phyloP scores from a whole-genome alignment of 64 coral and sea anemone genomes.

The Actinia equina region DNA sequence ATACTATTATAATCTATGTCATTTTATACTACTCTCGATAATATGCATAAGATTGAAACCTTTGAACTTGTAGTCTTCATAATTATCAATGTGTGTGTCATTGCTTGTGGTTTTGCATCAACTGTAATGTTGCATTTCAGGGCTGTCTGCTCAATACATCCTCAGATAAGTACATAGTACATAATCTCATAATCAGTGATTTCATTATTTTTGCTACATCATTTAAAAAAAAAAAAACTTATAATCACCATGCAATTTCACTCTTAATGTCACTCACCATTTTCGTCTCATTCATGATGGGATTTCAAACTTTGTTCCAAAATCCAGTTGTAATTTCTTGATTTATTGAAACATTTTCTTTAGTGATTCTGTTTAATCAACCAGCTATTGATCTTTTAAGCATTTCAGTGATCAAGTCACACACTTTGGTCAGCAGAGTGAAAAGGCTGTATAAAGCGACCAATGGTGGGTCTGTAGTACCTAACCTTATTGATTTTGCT shows the following conservation, averaged over 20 bases:
- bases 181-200: background rate
- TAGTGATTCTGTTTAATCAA: background rate
- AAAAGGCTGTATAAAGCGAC: background rate
- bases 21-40: too few species aligned
- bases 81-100: too few species aligned
- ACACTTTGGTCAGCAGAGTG: background rate
- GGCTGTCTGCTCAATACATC: background rate
- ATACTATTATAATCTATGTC: too few species aligned
- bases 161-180: constrained; percentile 10
- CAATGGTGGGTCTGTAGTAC: background rate
- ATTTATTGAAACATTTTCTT: background rate
- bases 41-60: too few species aligned
- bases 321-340: background rate
- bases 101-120: background rate
- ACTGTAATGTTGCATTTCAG: background rate
- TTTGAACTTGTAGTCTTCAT: background rate
- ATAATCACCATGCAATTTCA: background rate
- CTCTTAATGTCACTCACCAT: background rate
- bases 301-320: background rate
- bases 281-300: background rate
- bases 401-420: constrained; percentile 9
- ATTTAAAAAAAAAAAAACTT: too few species aligned
- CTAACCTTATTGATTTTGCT: constrained; percentile 1
- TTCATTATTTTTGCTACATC: too few species aligned
- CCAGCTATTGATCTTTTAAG: background rate